Percentiles rank a stretch among this genome's conserved stretches.
Conservation (phyloP, 2,797 vertebrate species). For the Acanthurus tractus region DNA sequence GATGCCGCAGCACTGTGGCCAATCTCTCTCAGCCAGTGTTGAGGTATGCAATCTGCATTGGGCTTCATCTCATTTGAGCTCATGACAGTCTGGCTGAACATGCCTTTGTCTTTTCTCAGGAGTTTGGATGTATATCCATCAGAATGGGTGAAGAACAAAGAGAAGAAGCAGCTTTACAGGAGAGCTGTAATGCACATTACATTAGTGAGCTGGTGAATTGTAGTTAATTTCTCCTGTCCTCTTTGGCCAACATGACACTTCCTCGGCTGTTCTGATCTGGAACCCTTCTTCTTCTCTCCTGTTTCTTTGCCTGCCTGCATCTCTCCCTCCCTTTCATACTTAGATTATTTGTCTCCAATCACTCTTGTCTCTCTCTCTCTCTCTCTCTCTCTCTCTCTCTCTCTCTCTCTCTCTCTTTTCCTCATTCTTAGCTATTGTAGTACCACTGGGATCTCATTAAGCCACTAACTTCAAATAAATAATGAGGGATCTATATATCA, state of each 20-base stretch:
- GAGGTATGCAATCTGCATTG: constrained; percentile 79
- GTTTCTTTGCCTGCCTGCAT: constrained; percentile 56
- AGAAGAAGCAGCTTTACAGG: constrained; percentile 43
- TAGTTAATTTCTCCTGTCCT: constrained; percentile 30
- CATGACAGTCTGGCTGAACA: constrained; percentile 58
- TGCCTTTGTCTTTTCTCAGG: constrained; percentile 59
- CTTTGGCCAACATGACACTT: constrained; percentile 43
- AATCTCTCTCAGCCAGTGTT: constrained; percentile 74
- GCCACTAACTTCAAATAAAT: constrained; percentile 88
- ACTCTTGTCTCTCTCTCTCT: constrained; percentile 46
- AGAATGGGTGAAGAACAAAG: constrained; percentile 42
- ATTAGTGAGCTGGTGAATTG: constrained; percentile 41
- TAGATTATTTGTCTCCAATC: constrained; percentile 43
- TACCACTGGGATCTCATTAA: constrained; percentile 90
- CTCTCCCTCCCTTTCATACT: constrained; percentile 36
- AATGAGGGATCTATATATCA: constrained; percentile 82
- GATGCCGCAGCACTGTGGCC: constrained; percentile 73
- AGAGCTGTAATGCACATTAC: constrained; percentile 41
- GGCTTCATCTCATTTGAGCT: constrained; percentile 73
- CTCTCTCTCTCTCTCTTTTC: constrained; percentile 54
- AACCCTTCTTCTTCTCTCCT: constrained; percentile 34
- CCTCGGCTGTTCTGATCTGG: constrained; percentile 45
- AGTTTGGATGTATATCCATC: constrained; percentile 70
- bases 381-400: constrained; percentile 57
- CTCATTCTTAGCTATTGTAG: constrained; percentile 70